Evolutionary conservation across 2,113 vertebrate genomes (phyloP).

Genomic region (Hippopotamus amphibius): DNA sequence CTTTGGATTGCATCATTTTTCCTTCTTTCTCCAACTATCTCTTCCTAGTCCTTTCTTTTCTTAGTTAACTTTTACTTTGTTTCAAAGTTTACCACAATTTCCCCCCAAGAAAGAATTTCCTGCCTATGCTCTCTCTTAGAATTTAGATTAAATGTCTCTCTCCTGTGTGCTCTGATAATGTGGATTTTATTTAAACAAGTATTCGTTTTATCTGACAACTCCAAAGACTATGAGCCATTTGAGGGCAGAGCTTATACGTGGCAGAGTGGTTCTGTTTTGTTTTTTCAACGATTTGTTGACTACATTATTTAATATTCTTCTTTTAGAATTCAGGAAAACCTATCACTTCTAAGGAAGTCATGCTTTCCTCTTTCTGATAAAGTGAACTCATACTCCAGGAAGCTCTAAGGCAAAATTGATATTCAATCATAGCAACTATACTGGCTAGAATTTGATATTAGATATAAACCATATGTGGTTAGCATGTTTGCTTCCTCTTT

Average conservation of each 20-base stretch:
- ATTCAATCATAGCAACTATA: not conserved
- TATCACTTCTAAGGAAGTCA: not conserved
- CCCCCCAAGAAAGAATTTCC: constrained; percentile 40
- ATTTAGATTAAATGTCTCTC: not conserved
- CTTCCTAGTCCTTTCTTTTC: constrained; percentile 14
- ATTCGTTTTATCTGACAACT: not conserved
- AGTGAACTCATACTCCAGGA: not conserved
- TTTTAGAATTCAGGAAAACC: constrained; percentile 39
- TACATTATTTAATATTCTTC: constrained; percentile 36
- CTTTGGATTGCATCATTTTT: not conserved
- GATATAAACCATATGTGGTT: not conserved
- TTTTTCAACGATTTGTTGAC: not conserved
- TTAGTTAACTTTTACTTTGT: constrained; percentile 25
- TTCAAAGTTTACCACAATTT: constrained; percentile 39
- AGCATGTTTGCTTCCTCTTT: not conserved
- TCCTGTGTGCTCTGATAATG: not conserved
- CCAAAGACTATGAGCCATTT: not conserved
- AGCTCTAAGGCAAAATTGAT: not conserved
- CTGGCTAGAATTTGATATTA: not conserved
- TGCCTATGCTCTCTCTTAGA: not conserved
- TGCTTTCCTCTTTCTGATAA: constrained; percentile 44
- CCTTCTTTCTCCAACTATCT: not conserved
- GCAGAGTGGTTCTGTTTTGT: not conserved
- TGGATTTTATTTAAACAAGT: not conserved
- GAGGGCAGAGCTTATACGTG: not conserved